Conservation (phyloP, 1,140 invertebrate species). For the Pseudachorutes palmiensis region DNA sequence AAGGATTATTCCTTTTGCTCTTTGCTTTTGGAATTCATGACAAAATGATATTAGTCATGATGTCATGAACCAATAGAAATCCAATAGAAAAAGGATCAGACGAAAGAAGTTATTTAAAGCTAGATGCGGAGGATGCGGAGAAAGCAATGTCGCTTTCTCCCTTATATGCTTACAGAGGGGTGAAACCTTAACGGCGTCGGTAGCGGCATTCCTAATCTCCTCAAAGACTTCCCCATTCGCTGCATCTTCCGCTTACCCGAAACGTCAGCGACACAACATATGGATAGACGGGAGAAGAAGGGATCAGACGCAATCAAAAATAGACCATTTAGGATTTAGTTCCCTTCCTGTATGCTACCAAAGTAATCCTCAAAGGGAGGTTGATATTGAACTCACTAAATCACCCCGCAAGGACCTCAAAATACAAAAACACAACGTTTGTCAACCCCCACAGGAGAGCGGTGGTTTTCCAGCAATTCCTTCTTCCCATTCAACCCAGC, state of each 20-base stretch:
- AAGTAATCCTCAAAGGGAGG: background rate
- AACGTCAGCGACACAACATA: background rate
- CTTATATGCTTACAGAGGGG: too few relatives aligned
- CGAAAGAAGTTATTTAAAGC: background rate
- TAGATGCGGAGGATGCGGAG: background rate
- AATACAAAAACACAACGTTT: background rate
- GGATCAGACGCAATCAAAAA: slow-evolving; percentile 8
- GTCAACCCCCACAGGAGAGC: too few relatives aligned
- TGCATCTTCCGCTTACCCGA: background rate
- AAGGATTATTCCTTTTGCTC: background rate
- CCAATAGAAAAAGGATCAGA: slow-evolving; percentile 10
- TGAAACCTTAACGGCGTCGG: background rate
- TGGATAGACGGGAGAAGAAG: background rate
- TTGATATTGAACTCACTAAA: background rate
- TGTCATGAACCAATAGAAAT: background rate
- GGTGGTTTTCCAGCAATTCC: too few relatives aligned
- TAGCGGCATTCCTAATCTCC: background rate
- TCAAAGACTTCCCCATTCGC: slow-evolving; percentile 7
- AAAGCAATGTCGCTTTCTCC: too few relatives aligned
- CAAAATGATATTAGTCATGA: slow-evolving; percentile 16
- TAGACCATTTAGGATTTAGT: slow-evolving; percentile 9
- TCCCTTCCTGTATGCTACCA: background rate
- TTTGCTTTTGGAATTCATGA: slow-evolving; percentile 21
- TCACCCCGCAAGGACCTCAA: background rate
- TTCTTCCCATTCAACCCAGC: too few relatives aligned